A percentile compares a stretch with the other conserved stretches of the same genome.
These are phyloP conservation scores for Cervus canadensis DNA, from an alignment of 2,113 vertebrate genomes.

Conservation along the genomic window DNA sequence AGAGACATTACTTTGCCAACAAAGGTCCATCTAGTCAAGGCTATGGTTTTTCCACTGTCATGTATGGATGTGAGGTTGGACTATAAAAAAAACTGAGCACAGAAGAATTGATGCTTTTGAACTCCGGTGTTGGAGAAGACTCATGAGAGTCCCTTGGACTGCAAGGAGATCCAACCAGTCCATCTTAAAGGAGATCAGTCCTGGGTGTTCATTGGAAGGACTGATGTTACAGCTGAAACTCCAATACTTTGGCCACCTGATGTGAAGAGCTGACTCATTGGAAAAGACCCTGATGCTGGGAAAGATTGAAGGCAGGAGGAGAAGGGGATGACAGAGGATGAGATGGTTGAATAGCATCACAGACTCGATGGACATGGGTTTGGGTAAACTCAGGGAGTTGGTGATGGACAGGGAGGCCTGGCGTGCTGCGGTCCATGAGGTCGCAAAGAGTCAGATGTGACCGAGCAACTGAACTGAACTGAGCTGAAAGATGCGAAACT, in stretches of 20 bases:
- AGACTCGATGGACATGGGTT: neutral
- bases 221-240: neutral
- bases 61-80: neutral
- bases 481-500: neutral
- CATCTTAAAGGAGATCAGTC: neutral
- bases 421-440: neutral
- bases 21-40: neutral
- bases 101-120: neutral
- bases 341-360: neutral
- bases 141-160: neutral
- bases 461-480: neutral
- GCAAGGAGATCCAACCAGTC: neutral
- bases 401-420: neutral
- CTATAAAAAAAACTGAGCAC: neutral
- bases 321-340: neutral
- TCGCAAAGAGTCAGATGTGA: fast-evolving
- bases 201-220: neutral
- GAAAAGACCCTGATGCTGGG: neutral
- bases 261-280: neutral
- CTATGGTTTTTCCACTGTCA: neutral
- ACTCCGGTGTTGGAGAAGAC: neutral
- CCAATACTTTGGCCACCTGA: neutral
- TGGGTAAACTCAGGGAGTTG: neutral
- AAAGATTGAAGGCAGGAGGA: neutral
- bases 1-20: neutral